Base-by-base conservation (phyloP, 2,797 vertebrate species). In the Streptopelia turtur region DNA sequence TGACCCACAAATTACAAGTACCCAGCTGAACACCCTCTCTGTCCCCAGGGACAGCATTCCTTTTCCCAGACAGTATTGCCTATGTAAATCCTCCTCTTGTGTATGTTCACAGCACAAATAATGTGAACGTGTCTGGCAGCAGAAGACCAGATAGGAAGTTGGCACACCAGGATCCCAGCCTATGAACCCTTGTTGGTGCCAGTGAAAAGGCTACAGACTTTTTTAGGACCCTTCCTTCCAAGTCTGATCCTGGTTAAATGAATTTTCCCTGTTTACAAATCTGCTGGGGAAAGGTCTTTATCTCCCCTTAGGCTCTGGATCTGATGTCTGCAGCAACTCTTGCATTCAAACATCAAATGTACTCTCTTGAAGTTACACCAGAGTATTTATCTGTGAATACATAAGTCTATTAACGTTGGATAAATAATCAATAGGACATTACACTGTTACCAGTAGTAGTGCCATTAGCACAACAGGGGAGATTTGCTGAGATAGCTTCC, bases 371-470 rank as follows among this genome's bases (percentile, higher is more conserved):
- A 52, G 30, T 61, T 59, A n/a, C 59, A 52, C 39, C 7, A 2
- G 13, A 55, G 68, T 35, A 31, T 85, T 69, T 24, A 9, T 55
- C 55, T 72, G 63, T 33, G 65, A 71, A 71, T 22, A 61, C n/a
- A 8, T n/a, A 57, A 90, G 45, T 60, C 87, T 92, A 18, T 82
- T 87, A 89, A 59, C 1, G 0, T 91, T 47, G 65, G 78, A 66
- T 87, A 92, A 92, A 84, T 92, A 92, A 96, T 94, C 89, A 69
- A 89, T 93, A 85, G 70, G 75, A 76, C 68, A 66, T 47, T 59
- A 72, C 64, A 33, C 5, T 39, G 39, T 53, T 94, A 39, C 75
- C 56, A 69, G 74, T 20, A 63, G 37, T 20, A 56, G 39, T 27
- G 71, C 92, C 72, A 74, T 96, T 95, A 95, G 53, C 76, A 81